phyloP scores from a whole-genome alignment of 2,113 vertebrate species.

The Mobula hypostoma region DNA sequence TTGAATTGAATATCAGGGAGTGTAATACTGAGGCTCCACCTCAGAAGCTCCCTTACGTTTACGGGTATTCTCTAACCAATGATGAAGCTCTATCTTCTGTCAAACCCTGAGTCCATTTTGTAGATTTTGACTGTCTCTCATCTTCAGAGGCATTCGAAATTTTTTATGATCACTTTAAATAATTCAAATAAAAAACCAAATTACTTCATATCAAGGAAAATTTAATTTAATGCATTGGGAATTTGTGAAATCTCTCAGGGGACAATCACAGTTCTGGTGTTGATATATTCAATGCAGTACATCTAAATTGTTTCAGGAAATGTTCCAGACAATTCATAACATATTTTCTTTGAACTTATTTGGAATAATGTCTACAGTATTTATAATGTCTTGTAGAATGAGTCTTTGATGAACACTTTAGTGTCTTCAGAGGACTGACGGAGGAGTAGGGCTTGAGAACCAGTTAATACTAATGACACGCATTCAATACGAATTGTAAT shows the following conservation, averaged over 20 bases:
- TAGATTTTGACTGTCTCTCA: no score
- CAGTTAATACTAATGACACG: no score
- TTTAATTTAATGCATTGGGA: not conserved
- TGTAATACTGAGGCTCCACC: no score
- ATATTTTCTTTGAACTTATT: not conserved
- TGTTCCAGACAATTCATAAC: not conserved
- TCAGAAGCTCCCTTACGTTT: no score
- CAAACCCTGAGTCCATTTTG: no score
- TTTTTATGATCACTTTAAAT: not conserved
- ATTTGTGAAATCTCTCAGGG: not conserved
- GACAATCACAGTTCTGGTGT: not conserved
- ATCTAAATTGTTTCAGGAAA: not conserved
- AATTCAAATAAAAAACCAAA: not conserved
- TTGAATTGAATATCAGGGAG: no score
- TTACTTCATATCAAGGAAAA: not conserved
- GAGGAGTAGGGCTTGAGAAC: no score
- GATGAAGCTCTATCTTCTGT: no score
- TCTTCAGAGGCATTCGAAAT: not conserved
- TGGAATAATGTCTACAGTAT: not conserved
- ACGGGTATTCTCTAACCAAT: no score
- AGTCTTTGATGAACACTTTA: not conserved
- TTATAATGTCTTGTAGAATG: not conserved
- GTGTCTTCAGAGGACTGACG: not conserved
- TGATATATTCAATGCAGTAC: not conserved
- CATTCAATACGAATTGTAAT: no score